phyloP scores from a whole-genome alignment of 2,113 vertebrate species.

The Cacatua alba region DNA sequence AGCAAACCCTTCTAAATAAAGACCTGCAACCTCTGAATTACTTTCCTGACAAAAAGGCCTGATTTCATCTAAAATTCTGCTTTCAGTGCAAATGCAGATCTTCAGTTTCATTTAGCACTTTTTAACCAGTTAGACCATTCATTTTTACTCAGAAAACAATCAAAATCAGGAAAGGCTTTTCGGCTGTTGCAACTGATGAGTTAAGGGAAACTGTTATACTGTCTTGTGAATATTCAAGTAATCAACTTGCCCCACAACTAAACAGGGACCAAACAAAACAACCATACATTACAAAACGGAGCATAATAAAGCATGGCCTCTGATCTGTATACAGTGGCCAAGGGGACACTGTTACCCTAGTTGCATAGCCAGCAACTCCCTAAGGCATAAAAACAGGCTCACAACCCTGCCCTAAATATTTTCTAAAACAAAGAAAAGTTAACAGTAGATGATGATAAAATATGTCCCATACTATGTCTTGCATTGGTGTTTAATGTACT shows the following conservation, averaged over 20 bases:
- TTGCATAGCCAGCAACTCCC: neutral
- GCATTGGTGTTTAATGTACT: neutral
- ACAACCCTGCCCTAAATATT: neutral
- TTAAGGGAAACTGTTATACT: neutral
- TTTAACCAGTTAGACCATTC: neutral
- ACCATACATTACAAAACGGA: neutral
- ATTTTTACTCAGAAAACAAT: neutral
- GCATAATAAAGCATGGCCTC: neutral
- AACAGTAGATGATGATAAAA: neutral
- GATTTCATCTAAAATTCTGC: neutral
- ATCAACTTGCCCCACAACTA: neutral
- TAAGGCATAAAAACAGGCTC: neutral
- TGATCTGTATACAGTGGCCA: neutral
- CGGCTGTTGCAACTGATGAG: neutral
- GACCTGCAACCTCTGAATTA: neutral
- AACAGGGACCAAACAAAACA: neutral
- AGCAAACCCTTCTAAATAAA: neutral
- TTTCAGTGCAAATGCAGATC: neutral
- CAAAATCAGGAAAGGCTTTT: neutral
- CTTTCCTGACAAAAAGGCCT: neutral
- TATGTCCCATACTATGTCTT: neutral
- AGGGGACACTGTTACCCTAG: neutral
- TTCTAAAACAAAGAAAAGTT: neutral
- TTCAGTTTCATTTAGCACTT: neutral
- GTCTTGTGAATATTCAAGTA: neutral